Evolutionary conservation across 2,888 invertebrate genomes (phyloP), one percentile per base, ranked within the genome.

Genomic region (Leptopterna dolabrata): DNA sequence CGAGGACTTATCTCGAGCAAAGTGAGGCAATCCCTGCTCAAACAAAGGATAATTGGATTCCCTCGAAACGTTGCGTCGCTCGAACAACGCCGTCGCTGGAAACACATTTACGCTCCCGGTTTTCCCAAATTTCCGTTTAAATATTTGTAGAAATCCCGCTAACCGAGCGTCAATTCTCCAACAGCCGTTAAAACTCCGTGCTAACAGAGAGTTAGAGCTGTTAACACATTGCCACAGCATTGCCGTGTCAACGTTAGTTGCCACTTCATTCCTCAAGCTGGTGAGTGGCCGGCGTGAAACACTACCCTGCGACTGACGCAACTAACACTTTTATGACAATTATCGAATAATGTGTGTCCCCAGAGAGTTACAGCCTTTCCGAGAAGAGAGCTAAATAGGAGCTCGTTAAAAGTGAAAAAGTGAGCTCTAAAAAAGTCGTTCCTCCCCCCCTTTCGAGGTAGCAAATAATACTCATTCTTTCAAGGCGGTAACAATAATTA

Each of bases 241-340:
- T 24, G 63, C 63, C 63, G 24, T 27, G 63, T 63, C 63, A 63
- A 63, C 63, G 27, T n/a, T 51, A 24, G 24, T 24, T 9, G 63
- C 63, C 63, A 63, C 63, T 63, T 63, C 63, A 63, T 63, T 63
- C 63, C 19, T 63, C 63, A 63, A n/a, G 63, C 24, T 51, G 51
- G n/a, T 51, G 51, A 19, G 51, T 16, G 16, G 51, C n/a, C 51
- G n/a, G 27, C 24, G 24, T 63, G 19, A 63, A 63, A 63, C 63
- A 24, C 63, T 63, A 36, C 36, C 36, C 7, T 13, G 83, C 41
- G 83, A 83, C 83, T 83, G 83, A 83, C 83, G 83, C 83, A 83
- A 83, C 63, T 70, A 71, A 47, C 85, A 55, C 76, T 76, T 85
- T 76, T 55, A 76, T 82, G 87, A 83, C 82, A 87, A 82, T 87